Percentiles rank a stretch among this genome's conserved stretches.
phyloP scores from a whole-genome alignment of 2,888 invertebrate genomes.

The Conomelus anceps region DNA sequence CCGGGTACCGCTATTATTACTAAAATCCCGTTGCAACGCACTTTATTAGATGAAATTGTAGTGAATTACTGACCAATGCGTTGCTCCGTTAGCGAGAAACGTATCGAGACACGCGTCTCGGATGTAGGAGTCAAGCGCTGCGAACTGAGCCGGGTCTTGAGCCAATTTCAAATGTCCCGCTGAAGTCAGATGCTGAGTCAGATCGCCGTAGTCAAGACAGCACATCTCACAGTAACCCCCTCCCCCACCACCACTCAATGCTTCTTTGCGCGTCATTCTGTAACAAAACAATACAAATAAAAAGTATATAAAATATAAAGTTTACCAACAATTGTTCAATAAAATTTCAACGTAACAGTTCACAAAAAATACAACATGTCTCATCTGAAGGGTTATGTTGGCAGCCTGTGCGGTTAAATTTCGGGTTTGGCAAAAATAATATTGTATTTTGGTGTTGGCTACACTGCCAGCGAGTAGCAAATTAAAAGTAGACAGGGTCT shows the following conservation, averaged over 20 bases:
- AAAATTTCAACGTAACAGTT: no score
- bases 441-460: no score
- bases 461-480: no score
- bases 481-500: no score
- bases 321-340: no score
- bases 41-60: background rate
- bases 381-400: no score
- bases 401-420: no score
- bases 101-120: slow-evolving; percentile 9
- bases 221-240: slow-evolving; percentile 75
- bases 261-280: slow-evolving; percentile 43
- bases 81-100: background rate
- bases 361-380: no score
- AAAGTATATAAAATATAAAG: no score
- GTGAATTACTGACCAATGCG: background rate
- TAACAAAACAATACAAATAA: background rate
- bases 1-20: no score
- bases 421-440: no score
- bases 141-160: slow-evolving; percentile 65
- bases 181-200: slow-evolving; percentile 63
- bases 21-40: background rate
- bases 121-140: slow-evolving; percentile 53
- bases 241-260: slow-evolving; percentile 28
- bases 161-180: slow-evolving; percentile 68
- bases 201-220: slow-evolving; percentile 62